Evolutionary conservation across 1,140 invertebrate species (phyloP), one percentile per base, ranked within the genome.

Genomic region (Batillaria attramentaria): DNA sequence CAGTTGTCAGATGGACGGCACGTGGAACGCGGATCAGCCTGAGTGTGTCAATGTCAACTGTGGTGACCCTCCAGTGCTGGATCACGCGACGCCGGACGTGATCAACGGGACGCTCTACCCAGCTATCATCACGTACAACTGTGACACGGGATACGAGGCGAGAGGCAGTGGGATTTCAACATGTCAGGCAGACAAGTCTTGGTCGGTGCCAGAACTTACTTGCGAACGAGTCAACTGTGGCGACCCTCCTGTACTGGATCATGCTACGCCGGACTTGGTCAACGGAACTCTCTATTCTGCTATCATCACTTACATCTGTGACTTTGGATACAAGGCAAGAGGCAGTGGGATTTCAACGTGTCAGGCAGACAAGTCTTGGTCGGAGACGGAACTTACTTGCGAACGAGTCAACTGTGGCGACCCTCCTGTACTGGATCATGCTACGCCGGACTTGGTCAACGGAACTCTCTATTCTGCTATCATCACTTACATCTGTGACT

Each of bases 131-230:
- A 66, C 57, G 8, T 84, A 84, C 62, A 65, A 76, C 4, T 98
- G 97, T 89, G 93, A 95, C 3, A 92, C 94, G 85, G 95, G 95
- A 0, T 93, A 96, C 74, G 92, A 92, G 77, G 91, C 97, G 50
- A 93, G 93, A 73, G 87, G 87, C 10, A 70, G 79, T 57, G 68
- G 62, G 33, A 72, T 66, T 37, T 69, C 79, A 31, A 78, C 66
- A 13, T 89, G 87, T 72, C 69, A 81, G 72, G 57, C 83, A 0
- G 72, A 84, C 41, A 78, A 73, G 13, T 75, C 31, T 1, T 88
- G 87, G 87, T 87, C 85, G 57, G 85, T 82, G 28, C 79, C 79
- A 43, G 73, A 68, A 16, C 83, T 86, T n/a, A 54, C 46, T 13
- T 90, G 89, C 72, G 65, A 70, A 16, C 62, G 83, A 18, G 78